Conservation (phyloP, 2,797 vertebrate species). For the Pseudomugil gertrudae region DNA sequence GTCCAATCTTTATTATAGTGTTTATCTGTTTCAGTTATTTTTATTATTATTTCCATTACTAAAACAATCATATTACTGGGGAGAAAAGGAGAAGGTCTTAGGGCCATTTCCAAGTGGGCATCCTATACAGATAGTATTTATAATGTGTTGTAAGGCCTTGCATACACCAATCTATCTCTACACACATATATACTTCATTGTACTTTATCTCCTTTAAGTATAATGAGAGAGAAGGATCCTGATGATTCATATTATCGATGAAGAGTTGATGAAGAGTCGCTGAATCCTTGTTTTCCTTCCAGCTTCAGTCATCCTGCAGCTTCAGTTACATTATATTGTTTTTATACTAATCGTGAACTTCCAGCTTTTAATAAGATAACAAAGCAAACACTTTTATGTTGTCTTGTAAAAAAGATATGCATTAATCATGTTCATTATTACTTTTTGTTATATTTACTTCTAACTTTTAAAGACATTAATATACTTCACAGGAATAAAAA, state of each 20-base stretch:
- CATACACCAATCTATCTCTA: constrained; percentile 26
- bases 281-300: constrained; percentile 21
- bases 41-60: constrained; percentile 45
- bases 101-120: constrained; percentile 47
- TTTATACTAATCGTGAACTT: constrained; percentile 51
- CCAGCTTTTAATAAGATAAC: constrained; percentile 42
- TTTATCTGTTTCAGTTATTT: constrained; percentile 27
- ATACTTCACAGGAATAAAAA: constrained; percentile 54
- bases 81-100: constrained; percentile 39
- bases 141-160: constrained; percentile 59
- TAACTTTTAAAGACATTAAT: constrained; percentile 62
- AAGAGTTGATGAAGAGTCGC: constrained; percentile 27
- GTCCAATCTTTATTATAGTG: constrained; percentile 67
- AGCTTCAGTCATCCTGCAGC: constrained; percentile 33
- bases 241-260: constrained; percentile 24
- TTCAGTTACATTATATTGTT: constrained; percentile 59
- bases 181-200: constrained; percentile 21
- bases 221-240: constrained; percentile 25
- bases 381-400: constrained; percentile 42
- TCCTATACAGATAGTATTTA: constrained; percentile 46
- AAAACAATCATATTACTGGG: constrained; percentile 63
- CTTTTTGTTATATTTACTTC: constrained; percentile 47
- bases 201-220: constrained; percentile 31
- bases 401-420: constrained; percentile 65
- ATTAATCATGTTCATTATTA: constrained; percentile 69